These are phyloP conservation scores for Drosophila gunungcola DNA, from an alignment of 1,140 invertebrate species.

Conservation along the genomic window DNA sequence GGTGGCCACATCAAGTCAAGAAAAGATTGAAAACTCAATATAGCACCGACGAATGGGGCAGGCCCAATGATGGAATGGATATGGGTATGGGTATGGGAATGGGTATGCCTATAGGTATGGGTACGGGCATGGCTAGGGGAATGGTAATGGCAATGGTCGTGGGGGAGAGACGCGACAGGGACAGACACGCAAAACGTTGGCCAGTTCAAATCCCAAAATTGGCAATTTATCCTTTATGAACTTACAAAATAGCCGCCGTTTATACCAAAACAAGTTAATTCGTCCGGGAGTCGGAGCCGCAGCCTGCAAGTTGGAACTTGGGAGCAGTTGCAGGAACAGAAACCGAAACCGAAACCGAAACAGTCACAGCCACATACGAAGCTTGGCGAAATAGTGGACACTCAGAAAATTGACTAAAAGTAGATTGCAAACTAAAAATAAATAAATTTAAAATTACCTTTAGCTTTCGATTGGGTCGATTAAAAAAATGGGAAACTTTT, in stretches of 20 bases:
- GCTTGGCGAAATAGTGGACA: neutral
- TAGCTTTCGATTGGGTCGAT: too few species aligned
- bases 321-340: constrained; percentile 35
- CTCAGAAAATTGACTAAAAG: neutral
- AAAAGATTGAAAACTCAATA: constrained; percentile 84
- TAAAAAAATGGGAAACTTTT: too few species aligned
- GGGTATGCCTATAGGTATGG: neutral
- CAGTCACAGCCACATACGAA: constrained; percentile 16
- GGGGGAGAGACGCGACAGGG: constrained; percentile 33
- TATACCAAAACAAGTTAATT: constrained; percentile 85
- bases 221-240: constrained; percentile 84
- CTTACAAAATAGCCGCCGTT: constrained; percentile 84
- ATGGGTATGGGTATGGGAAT: constrained; percentile 41
- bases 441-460: too few species aligned
- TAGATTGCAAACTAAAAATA: too few species aligned
- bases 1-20: constrained; percentile 81
- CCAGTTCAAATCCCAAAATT: constrained; percentile 84
- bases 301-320: constrained; percentile 19
- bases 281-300: constrained; percentile 56
- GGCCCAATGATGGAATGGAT: constrained; percentile 43
- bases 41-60: constrained; percentile 67
- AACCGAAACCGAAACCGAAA: constrained; percentile 31
- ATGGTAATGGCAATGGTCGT: constrained; percentile 13
- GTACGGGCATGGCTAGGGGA: neutral
- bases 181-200: constrained; percentile 75